Evolutionary conservation across 30 jellyfish, hydroid and myxozoan genomes (phyloP).

Genomic region (Pelagia noctiluca): DNA sequence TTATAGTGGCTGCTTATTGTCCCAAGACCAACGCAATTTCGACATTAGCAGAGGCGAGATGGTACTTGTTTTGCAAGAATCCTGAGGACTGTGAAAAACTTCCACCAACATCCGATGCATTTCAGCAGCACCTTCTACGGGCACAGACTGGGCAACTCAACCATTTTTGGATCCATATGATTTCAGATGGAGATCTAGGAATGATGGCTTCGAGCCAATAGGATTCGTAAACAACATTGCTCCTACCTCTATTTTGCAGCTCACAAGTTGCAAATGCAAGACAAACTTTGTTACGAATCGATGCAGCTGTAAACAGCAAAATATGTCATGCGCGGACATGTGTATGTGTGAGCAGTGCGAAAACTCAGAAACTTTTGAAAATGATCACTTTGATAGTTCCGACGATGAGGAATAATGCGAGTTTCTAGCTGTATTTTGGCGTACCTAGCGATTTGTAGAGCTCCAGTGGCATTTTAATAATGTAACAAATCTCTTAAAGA

Average conservation of each 20-base stretch:
- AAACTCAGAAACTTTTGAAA: conserved; percentile 18
- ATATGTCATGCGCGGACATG: conserved; percentile 32
- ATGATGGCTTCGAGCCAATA: conserved; percentile 36
- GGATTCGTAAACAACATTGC: conserved; percentile 38
- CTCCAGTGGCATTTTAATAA: conserved; percentile 10
- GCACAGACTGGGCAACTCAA: conserved; percentile 24
- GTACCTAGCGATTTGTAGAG: conserved; percentile 16
- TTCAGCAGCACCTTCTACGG: conserved; percentile 40
- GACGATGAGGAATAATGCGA: conserved; percentile 32
- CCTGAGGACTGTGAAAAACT: conserved; percentile 35
- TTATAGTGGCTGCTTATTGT: conserved; percentile 30
- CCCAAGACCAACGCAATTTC: conserved; percentile 32
- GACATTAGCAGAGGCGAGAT: conserved; percentile 40
- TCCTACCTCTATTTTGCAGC: conserved; percentile 33
- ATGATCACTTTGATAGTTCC: conserved; percentile 34
- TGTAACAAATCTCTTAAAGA: conserved; percentile 15
- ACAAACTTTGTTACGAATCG: conserved; percentile 17
- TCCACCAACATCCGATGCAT: conserved; percentile 44
- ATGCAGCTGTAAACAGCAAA: conserved; percentile 42
- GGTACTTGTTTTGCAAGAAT: conserved; percentile 36
- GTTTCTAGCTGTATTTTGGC: conserved; percentile 25
- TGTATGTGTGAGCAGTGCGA: conserved; percentile 33
- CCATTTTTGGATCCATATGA: conserved; percentile 30
- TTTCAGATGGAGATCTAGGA: conserved; percentile 27
- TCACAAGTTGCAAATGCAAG: conserved; percentile 39